Conservation (phyloP, 2,797 vertebrate genomes). For the Pterois miles region DNA sequence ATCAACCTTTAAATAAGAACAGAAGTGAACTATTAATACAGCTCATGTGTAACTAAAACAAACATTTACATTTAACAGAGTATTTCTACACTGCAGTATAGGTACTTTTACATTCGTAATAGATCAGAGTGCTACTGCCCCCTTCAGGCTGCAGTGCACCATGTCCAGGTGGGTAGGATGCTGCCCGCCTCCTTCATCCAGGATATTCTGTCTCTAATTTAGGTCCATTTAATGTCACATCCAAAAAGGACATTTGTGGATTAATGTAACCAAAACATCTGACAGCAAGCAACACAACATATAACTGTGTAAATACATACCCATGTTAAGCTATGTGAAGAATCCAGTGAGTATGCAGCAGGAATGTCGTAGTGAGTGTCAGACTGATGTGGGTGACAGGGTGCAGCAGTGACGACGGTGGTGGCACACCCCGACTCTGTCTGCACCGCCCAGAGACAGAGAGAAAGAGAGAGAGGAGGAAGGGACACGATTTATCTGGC, state of each 20-base stretch:
- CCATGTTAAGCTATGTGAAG: slow-evolving; percentile 11
- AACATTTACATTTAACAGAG: too few species aligned
- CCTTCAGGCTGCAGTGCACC: slow-evolving; percentile 93
- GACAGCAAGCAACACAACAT: neutral
- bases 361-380: slow-evolving; percentile 85
- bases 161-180: slow-evolving; percentile 95
- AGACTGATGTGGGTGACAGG: slow-evolving; percentile 95
- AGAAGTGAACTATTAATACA: too few species aligned
- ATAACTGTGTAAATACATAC: neutral
- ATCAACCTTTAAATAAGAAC: too few species aligned
- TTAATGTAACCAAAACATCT: neutral
- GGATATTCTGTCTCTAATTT: slow-evolving; percentile 85
- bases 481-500: neutral
- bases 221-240: neutral
- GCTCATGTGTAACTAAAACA: too few species aligned
- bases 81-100: neutral
- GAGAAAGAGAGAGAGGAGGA: neutral
- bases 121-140: slow-evolving; percentile 77
- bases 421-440: slow-evolving; percentile 94
- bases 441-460: slow-evolving; percentile 84
- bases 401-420: slow-evolving; percentile 89
- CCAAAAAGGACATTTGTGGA: neutral
- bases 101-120: neutral
- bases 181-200: slow-evolving; percentile 89
- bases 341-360: slow-evolving; percentile 15